Percentiles rank a stretch among this genome's conserved stretches.
phyloP scores from a whole-genome alignment of 2,888 invertebrate genomes.

The Seira musarum region DNA sequence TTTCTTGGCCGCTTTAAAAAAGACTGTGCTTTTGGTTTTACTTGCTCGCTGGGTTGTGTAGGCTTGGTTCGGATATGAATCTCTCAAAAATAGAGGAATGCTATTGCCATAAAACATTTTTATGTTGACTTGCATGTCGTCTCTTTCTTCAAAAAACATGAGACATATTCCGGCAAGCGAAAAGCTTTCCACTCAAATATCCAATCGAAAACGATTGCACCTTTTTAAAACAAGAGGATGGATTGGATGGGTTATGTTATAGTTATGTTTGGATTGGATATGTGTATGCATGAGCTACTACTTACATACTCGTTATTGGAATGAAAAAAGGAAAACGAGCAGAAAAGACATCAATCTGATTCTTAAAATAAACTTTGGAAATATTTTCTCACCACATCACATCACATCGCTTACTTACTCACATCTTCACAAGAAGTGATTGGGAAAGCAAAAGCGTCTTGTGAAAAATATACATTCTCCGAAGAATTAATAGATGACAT shows the following conservation, averaged over 20 bases:
- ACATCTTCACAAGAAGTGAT: constrained; percentile 29
- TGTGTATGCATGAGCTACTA: background rate
- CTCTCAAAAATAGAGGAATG: constrained; percentile 8
- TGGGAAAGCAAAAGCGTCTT: constrained; percentile 2
- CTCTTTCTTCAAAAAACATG: constrained; percentile 25
- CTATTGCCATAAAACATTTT: constrained; percentile 15
- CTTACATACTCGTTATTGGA: constrained; percentile 22
- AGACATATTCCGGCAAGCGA: constrained; percentile 16
- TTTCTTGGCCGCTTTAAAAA: background rate
- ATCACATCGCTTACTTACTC: constrained; percentile 34
- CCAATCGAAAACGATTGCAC: too few species aligned
- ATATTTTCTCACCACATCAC: constrained; percentile 51
- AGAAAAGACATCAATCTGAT: constrained; percentile 69
- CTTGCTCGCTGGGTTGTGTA: too few species aligned
- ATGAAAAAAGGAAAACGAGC: constrained; percentile 56
- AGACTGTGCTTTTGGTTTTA: too few species aligned
- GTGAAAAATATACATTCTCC: constrained; percentile 20
- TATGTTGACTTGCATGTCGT: constrained; percentile 21
- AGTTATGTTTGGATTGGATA: too few species aligned
- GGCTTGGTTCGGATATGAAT: background rate
- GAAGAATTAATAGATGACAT: constrained; percentile 70
- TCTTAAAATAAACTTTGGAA: constrained; percentile 69
- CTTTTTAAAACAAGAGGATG: background rate
- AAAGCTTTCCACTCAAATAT: too few species aligned
- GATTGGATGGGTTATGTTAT: too few species aligned